Percentiles rank a stretch among this genome's conserved stretches.
These are phyloP conservation scores for Sanderia malayensis DNA, from an alignment of 30 jellyfish, hydroid and myxozoan genomes.

Conservation along the genomic window DNA sequence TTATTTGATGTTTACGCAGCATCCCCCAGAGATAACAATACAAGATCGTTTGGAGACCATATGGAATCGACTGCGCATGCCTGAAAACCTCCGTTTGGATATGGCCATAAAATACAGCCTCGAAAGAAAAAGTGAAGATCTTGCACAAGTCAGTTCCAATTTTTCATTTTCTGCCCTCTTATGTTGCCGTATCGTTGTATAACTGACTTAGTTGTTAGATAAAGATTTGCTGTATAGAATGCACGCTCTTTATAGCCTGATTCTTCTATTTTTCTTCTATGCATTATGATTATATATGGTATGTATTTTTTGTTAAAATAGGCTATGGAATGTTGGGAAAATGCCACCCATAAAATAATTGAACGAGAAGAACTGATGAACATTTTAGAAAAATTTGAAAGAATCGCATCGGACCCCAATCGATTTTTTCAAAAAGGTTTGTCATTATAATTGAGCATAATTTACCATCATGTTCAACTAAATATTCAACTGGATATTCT, in stretches of 20 bases:
- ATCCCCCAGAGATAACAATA: conserved; percentile 30
- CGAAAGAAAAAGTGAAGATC: conserved; percentile 21
- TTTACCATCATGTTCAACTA: no score
- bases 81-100: conserved; percentile 67
- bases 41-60: conserved; percentile 83
- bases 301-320: no score
- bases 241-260: no score
- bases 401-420: conserved; percentile 90
- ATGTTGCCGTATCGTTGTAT: no score
- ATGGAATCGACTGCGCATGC: conserved; percentile 81
- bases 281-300: no score
- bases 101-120: conserved; percentile 85
- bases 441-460: no score
- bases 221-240: no score
- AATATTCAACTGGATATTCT: no score
- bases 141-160: conserved; percentile 66
- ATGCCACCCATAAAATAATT: conserved; percentile 32
- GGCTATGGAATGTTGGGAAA: conserved; percentile 63
- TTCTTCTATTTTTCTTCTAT: no score
- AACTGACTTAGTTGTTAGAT: no score
- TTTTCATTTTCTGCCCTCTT: no score
- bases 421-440: conserved; percentile 90
- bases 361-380: conserved; percentile 70
- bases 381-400: conserved; percentile 72
- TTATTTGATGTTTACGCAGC: conserved; percentile 37